Evolutionary conservation across 2,113 vertebrate species (phyloP).

Genomic region (Ageneiosus marmoratus): DNA sequence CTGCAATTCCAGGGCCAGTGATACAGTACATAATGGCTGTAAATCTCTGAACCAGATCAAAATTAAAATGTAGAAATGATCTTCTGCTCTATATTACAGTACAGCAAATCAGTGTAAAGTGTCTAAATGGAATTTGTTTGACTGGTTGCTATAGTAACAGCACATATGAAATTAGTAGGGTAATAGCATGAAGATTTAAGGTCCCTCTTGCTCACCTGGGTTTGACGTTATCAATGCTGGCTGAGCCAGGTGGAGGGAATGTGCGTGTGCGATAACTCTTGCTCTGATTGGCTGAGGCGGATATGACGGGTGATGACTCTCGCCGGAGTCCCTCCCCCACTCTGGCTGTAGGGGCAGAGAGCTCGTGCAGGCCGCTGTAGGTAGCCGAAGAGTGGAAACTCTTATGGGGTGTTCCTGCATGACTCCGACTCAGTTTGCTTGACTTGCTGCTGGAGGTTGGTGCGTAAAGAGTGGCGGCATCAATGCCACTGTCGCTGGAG

Average conservation of each 20-base stretch:
- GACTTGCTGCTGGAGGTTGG: conserved; percentile 69
- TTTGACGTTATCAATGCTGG: conserved; percentile 71
- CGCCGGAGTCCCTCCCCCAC: conserved; percentile 64
- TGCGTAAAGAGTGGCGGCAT: conserved; percentile 78
- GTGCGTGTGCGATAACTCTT: conserved; percentile 80
- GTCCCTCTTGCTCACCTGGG: conserved; percentile 54
- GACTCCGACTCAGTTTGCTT: conserved; percentile 60
- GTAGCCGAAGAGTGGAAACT: conserved; percentile 66
- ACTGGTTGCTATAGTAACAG: background rate
- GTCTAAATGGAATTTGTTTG: background rate
- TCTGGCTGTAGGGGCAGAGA: conserved; percentile 44
- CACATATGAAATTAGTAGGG: background rate
- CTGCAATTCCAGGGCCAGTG: no score
- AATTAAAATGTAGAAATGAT: no score
- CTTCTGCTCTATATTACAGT: background rate
- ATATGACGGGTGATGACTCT: conserved; percentile 74
- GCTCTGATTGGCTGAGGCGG: conserved; percentile 66
- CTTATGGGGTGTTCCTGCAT: conserved; percentile 65
- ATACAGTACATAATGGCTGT: no score
- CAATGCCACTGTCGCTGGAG: conserved; percentile 89
- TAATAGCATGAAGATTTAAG: background rate
- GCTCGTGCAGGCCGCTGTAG: conserved; percentile 71
- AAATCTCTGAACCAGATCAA: no score
- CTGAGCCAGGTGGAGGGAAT: conserved; percentile 74
- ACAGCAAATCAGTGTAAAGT: background rate